Base-by-base conservation (phyloP, 2,888 invertebrate genomes). In the Dicycla oo region DNA sequence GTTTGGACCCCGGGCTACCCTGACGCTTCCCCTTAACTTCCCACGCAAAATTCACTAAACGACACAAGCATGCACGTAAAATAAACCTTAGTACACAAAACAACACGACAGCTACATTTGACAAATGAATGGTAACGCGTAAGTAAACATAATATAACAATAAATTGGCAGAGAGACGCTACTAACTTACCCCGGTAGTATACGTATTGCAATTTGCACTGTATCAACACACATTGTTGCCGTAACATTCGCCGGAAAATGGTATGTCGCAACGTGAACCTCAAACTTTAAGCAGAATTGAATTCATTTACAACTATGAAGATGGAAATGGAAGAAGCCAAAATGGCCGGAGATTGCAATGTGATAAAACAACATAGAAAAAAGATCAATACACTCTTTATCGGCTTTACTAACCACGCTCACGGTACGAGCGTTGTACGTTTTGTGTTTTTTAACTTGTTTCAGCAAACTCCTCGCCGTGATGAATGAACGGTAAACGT, bases 391-490 rank as follows among this genome's bases (percentile, higher is more conserved):
- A 75, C 58, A 57, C 45, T 63, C 38, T 77, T 75, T 73, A 81
- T 82, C 69, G 65, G 63, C 43, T 75, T 69, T 73, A 69, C 72
- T 67, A 61, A 75, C 61, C 53, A 45, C 66, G 68, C 69, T 51
- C 73, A 63, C 57, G 63, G 60, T 34, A 38, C 45, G 66, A 63
- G 62, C n/a, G n/a, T 20, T 51, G 34, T n/a, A n/a, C 60, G 66
- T 68, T 77, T 78, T 83, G 75, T 81, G 60, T 75, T 73, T 87
- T 84, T 88, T 85, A 73, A 78, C 77, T 73, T 63, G 82, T 81
- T 84, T 80, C 84, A 81, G 78, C 75, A 80, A 83, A 80, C 81
- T 81, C 66, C 45, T 67, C 69, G 74, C 71, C 60, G 71, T 87
- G 85, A 84, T 83, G 72, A 77, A 85, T 80, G 75, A 73, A 73